phyloP scores from a whole-genome alignment of 2,113 vertebrate species.

The Gadus macrocephalus region DNA sequence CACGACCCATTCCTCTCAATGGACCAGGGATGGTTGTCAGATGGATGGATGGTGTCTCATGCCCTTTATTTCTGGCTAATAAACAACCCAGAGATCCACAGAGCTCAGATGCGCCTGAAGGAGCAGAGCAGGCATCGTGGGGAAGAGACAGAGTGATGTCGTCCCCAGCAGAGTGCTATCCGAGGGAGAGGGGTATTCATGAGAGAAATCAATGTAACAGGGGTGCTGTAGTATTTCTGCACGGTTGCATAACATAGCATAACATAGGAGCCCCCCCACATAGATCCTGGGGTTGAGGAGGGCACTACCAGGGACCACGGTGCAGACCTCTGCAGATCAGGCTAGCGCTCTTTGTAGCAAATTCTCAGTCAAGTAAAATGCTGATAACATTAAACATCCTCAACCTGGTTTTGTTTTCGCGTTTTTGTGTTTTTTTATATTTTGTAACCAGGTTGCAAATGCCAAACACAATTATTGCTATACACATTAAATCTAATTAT shows the following conservation, averaged over 20 bases:
- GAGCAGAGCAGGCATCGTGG: constrained; percentile 21
- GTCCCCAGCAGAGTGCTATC: neutral
- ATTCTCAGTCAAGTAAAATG: neutral
- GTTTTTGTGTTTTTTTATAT: too few species aligned
- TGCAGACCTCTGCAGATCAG: neutral
- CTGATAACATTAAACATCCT: neutral
- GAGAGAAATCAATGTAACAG: too few species aligned
- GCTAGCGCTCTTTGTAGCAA: neutral
- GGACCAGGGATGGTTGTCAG: constrained; percentile 23
- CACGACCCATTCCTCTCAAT: constrained; percentile 14
- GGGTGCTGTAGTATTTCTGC: too few species aligned
- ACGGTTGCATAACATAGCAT: neutral
- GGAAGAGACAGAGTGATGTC: constrained; percentile 28
- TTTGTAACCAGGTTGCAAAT: too few species aligned
- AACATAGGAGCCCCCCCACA: neutral
- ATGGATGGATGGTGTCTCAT: constrained; percentile 31
- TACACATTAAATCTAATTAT: too few species aligned
- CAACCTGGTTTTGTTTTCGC: neutral
- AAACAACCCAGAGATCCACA: constrained; percentile 47
- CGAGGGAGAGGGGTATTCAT: neutral
- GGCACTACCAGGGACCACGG: constrained; percentile 4
- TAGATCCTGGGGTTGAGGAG: neutral
- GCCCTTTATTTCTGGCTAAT: constrained; percentile 52
- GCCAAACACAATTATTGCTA: too few species aligned
- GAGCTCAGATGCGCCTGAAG: constrained; percentile 52